A percentile compares a stretch with the other conserved stretches of the same genome.
Conservation (phyloP, 2,888 invertebrate species). For the Sarcophaga subvicina region DNA sequence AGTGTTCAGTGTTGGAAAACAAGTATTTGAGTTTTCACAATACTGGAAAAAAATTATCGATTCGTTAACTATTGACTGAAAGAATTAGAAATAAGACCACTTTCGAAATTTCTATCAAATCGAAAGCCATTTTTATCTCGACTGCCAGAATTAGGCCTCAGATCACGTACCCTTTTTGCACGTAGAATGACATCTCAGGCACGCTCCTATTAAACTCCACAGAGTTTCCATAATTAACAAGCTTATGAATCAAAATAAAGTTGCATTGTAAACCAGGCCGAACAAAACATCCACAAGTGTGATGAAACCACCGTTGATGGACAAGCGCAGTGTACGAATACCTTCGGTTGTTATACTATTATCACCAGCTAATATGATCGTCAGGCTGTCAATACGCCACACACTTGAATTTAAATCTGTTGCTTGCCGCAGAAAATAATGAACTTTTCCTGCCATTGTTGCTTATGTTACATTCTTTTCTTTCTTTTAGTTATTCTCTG, state of each 20-base stretch:
- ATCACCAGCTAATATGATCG: conserved; percentile 41
- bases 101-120: background rate
- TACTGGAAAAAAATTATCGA: too few relatives aligned
- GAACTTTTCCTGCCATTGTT: background rate
- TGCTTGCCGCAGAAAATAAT: conserved; percentile 28
- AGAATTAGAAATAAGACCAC: too few relatives aligned
- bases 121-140: conserved; percentile 11
- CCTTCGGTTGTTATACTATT: conserved; percentile 37
- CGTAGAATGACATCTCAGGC: background rate
- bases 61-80: too few relatives aligned
- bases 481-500: background rate
- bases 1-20: too few relatives aligned
- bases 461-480: background rate
- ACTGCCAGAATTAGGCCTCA: background rate
- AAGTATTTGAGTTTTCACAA: too few relatives aligned
- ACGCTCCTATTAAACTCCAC: conserved; percentile 83
- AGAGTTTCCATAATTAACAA: conserved; percentile 14
- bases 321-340: conserved; percentile 26
- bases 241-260: conserved; percentile 46
- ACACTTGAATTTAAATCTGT: background rate
- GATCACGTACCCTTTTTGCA: conserved; percentile 32
- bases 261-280: conserved; percentile 49
- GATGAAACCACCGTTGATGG: background rate
- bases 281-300: conserved; percentile 41
- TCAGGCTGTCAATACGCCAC: conserved; percentile 59